Conservation (phyloP, 2,797 vertebrate genomes). For the Emydoidea blandingii region DNA sequence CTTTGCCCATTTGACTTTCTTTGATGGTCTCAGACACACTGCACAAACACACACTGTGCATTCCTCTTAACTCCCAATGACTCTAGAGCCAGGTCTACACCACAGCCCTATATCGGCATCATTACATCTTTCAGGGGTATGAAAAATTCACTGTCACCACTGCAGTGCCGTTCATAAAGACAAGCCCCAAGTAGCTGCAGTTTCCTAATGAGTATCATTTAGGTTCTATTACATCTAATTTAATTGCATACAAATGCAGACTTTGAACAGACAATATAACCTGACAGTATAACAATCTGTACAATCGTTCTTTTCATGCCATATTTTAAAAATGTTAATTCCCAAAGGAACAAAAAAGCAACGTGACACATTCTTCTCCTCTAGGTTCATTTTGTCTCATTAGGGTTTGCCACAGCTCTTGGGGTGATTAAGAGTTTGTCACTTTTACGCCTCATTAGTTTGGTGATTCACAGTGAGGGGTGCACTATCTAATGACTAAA, state of each 20-base stretch:
- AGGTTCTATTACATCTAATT: background rate
- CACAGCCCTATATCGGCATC: background rate
- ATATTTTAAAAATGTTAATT: conserved; percentile 8
- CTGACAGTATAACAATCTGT: background rate
- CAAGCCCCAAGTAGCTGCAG: background rate
- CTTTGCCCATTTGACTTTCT: background rate
- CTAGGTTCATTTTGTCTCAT: conserved; percentile 12
- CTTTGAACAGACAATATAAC: background rate
- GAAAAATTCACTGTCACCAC: background rate
- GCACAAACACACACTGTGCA: fast-evolving
- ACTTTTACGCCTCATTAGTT: conserved; percentile 61
- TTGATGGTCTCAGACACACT: background rate
- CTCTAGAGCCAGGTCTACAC: background rate
- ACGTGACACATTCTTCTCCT: background rate
- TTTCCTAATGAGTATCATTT: background rate
- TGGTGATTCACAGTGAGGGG: conserved; percentile 39
- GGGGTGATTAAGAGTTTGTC: conserved; percentile 58
- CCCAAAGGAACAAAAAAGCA: background rate
- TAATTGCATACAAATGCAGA: background rate
- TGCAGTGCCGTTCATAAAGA: background rate
- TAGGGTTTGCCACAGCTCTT: conserved; percentile 21
- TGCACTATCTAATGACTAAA: conserved; percentile 26
- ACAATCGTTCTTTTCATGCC: background rate
- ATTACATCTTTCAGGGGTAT: background rate
- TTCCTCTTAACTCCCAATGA: background rate